These are phyloP conservation scores for Hetaerina americana DNA, from an alignment of 1,140 invertebrate species.

Conservation along the genomic window DNA sequence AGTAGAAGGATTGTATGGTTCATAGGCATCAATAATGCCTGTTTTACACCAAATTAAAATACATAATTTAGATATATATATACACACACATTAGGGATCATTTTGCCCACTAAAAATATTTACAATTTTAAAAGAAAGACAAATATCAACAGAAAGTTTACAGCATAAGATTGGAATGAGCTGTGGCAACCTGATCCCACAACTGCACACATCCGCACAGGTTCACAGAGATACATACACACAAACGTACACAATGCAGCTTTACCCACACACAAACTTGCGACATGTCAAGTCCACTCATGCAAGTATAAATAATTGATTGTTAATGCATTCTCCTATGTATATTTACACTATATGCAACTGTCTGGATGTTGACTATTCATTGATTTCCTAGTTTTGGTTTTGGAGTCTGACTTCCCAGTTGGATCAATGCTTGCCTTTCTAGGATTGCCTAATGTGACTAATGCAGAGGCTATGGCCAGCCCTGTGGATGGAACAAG, in stretches of 20 bases:
- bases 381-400: slow-evolving; percentile 37
- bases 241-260: not conserved
- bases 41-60: no score
- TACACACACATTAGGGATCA: no score
- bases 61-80: no score
- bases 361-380: slow-evolving; percentile 54
- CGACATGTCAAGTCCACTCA: not conserved
- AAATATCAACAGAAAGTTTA: not conserved
- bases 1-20: no score
- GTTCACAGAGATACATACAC: not conserved
- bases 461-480: slow-evolving; percentile 72
- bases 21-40: no score
- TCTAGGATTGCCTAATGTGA: slow-evolving; percentile 66
- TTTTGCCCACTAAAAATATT: not conserved
- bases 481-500: slow-evolving; percentile 37
- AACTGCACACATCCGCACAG: not conserved
- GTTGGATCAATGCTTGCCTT: slow-evolving; percentile 52
- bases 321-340: not conserved
- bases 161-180: not conserved
- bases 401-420: slow-evolving; percentile 45
- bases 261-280: not conserved
- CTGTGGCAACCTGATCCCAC: not conserved
- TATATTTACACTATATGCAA: slow-evolving; percentile 20
- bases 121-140: not conserved
- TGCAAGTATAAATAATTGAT: not conserved